Evolutionary conservation across 2,797 vertebrate species (phyloP), one percentile per base, ranked within the genome.

Genomic region (Momotus momota): DNA sequence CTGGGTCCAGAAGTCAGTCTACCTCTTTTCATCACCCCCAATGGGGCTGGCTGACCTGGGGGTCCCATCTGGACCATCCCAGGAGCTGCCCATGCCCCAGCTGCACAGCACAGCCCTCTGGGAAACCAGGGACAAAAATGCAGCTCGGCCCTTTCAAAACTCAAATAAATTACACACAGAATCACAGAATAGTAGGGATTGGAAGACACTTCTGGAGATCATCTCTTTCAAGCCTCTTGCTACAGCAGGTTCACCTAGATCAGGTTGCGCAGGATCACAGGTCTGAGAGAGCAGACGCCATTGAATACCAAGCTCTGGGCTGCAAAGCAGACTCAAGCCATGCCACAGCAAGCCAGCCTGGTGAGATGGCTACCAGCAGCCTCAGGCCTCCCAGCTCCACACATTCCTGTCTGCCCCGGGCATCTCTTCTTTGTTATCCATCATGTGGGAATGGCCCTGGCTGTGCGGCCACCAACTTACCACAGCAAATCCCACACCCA

Each of bases 51-150:
- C 71, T 54, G 74, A 33, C 16, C 33, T 19, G 35, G 23, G 19
- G 54, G 60, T 72, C 62, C 49, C 38, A 72, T 8, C 4, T 12
- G 3, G 64, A 41, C 43, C 43, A 18, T 40, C 20, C 14, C 1
- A 1, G 51, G 33, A 61, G 58, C 66, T 18, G 26, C 29, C 46
- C 1, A 0, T 10, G 6, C 23, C 10, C 41, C 1, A 2, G 11
- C 6, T 51, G 46, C 75, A 18, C 0, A 0, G 19, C 35, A 52
- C 40, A 62, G 55, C 23, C 40, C 69, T 12, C 27, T 0, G 0
- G 82, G 48, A 62, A 73, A 51, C 22, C 64, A 46, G 55, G 71
- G 19, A n/a, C 54, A 51, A 82, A 89, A 62, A 38, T 27, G n/a
- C 41, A 70, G 38, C 62, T 65, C 7, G 4, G n/a, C 14, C 18